phyloP scores from a whole-genome alignment of 2,888 invertebrate genomes.

The Erannis defoliaria region DNA sequence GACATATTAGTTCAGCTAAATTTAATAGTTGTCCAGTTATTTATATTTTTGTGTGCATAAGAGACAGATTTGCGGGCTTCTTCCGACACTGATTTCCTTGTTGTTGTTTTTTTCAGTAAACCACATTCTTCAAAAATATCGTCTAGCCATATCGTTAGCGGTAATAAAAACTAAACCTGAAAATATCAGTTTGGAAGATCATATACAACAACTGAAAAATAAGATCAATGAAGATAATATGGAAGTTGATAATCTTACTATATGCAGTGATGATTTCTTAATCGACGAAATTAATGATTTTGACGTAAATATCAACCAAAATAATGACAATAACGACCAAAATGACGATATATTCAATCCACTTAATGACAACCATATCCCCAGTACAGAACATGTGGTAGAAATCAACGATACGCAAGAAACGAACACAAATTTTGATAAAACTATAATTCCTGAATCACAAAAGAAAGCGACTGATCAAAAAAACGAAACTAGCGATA shows the following conservation, averaged over 20 bases:
- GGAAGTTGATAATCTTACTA: conserved; percentile 51
- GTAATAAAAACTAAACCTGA: conserved; percentile 64
- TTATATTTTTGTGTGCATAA: no score
- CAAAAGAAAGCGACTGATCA: not conserved
- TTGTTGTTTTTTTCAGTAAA: conserved; percentile 59
- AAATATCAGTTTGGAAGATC: conserved; percentile 50
- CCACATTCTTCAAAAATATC: conserved; percentile 63
- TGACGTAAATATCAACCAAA: conserved; percentile 35
- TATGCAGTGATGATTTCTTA: conserved; percentile 66
- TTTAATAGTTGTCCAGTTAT: no score
- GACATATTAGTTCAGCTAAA: no score
- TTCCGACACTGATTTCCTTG: no score
- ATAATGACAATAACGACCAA: conserved; percentile 31
- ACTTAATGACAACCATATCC: conserved; percentile 9
- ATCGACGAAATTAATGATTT: conserved; percentile 46
- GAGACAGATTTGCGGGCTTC: no score
- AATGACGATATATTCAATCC: conserved; percentile 23
- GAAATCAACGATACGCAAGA: conserved; percentile 1
- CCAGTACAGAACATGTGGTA: conserved; percentile 12
- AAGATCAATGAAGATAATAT: conserved; percentile 49
- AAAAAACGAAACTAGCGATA: conserved; percentile 12
- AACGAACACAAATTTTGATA: not conserved
- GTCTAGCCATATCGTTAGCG: conserved; percentile 61
- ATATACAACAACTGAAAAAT: conserved; percentile 56
- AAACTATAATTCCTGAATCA: not conserved